Percentiles rank a stretch among this genome's conserved stretches.
Evolutionary conservation across 1,140 invertebrate species (phyloP).

Genomic region (Formica selysi): DNA sequence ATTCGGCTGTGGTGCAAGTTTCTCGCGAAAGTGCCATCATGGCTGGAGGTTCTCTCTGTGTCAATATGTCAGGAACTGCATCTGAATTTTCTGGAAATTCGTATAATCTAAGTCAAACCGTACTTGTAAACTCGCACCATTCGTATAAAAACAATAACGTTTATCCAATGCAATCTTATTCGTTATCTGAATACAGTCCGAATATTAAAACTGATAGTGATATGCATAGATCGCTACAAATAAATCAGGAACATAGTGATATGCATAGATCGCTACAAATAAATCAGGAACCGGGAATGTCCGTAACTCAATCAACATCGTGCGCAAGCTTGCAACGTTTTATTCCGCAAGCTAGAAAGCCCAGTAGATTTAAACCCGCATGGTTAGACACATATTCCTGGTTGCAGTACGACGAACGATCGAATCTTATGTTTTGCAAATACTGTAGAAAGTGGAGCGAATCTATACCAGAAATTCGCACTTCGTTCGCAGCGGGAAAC

Average conservation of each 20-base stretch:
- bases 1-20: constrained; percentile 75
- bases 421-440: constrained; percentile 91
- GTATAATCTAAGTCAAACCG: constrained; percentile 54
- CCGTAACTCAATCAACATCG: constrained; percentile 85
- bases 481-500: constrained; percentile 91
- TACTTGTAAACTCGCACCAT: constrained; percentile 36
- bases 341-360: constrained; percentile 84
- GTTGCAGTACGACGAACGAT: constrained; percentile 89
- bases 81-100: constrained; percentile 69
- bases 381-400: constrained; percentile 90
- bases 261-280: constrained; percentile 59
- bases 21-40: constrained; percentile 80
- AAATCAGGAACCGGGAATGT: constrained; percentile 82
- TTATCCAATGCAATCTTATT: neutral
- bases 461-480: constrained; percentile 90
- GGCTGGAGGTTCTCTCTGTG: constrained; percentile 78
- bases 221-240: constrained; percentile 55
- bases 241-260: constrained; percentile 67
- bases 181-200: constrained; percentile 28
- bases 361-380: constrained; percentile 88
- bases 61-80: constrained; percentile 75
- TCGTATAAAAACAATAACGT: constrained; percentile 26
- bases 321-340: constrained; percentile 66
- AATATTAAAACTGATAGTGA: constrained; percentile 51
- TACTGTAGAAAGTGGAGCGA: constrained; percentile 91